Evolutionary conservation across 2,113 vertebrate species (phyloP), one percentile per base, ranked within the genome.

Genomic region (Vidua chalybeata): DNA sequence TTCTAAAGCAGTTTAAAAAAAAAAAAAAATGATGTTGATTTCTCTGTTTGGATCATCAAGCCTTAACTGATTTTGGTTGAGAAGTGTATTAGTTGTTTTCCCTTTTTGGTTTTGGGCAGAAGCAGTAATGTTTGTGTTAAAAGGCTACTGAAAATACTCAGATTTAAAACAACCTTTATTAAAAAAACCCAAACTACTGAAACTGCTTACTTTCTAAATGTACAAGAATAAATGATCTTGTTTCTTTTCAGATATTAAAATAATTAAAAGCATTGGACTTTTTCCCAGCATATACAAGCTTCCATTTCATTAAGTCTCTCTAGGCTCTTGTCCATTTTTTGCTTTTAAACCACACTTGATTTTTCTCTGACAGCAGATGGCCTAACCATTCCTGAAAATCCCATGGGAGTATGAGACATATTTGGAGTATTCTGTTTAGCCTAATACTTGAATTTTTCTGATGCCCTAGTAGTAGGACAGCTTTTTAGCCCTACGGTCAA

Each of bases 291-390:
- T 68, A 39, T 81, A 91, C 74, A 84, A 48, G 78, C 91, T 96
- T 97, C 94, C 91, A 91, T 97, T 97, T 97, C 89, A 94, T 96
- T 96, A 96, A 90, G 58, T 94, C 52, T 96, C 87, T 96, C 73
- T 87, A 94, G 96, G 88, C 91, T 91, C 74, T 33, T 87, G 93
- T 91, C 93, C 84, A 77, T 97, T 91, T 96, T 94, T 96, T 96
- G 86, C 12, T 48, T 54, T 66, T 93, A 93, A 94, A 79, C 51
- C 64, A 79, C 49, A 35, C 80, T 96, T 85, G 92, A 68, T 96
- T 90, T 86, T 94, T 76, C 62, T 95, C 76, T 97, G 85, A 81
- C 88, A 96, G 90, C 94, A 96, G 93, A 96, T 96, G 94, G 96
- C 86, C 69, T 93, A 88, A 90, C 92, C 0, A 17, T 94, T 95